A percentile compares a stretch with the other conserved stretches of the same genome.
phyloP scores from a whole-genome alignment of 2,888 invertebrate genomes.

The Drosophila limbata region DNA sequence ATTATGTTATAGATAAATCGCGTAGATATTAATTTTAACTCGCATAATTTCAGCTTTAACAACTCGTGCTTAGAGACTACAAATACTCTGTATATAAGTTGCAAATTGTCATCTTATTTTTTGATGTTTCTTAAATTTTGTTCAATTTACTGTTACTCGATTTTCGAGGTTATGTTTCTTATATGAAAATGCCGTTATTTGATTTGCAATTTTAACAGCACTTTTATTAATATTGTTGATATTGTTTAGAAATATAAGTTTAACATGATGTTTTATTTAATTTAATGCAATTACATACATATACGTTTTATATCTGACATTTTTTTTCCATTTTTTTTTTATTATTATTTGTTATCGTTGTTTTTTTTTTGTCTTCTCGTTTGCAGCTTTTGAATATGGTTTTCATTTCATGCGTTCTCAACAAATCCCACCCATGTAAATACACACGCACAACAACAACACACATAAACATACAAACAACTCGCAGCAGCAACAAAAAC shows the following conservation, averaged over 20 bases:
- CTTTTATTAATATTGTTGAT: not conserved
- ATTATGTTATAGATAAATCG: not conserved
- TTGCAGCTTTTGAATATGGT: conserved; percentile 35
- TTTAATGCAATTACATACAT: conserved; percentile 7
- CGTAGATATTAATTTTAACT: not conserved
- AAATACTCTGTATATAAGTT: conserved; percentile 8
- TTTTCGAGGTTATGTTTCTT: conserved; percentile 7
- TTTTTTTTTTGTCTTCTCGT: conserved; percentile 34
- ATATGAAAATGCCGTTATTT: not conserved
- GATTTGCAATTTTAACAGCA: conserved; percentile 29
- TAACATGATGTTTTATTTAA: conserved; percentile 8
- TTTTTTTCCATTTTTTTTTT: conserved; percentile 10
- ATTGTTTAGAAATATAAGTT: conserved; percentile 7
- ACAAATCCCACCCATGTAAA: conserved; percentile 33
- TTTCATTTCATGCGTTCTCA: conserved; percentile 39
- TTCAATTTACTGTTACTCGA: conserved; percentile 13
- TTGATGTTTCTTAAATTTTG: conserved; percentile 4
- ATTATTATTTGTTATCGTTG: conserved; percentile 7
- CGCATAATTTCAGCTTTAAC: not conserved
- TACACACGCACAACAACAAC: conserved; percentile 16
- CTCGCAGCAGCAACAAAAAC: conserved; percentile 9
- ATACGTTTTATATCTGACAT: conserved; percentile 2
- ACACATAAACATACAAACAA: conserved; percentile 6
- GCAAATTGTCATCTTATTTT: conserved; percentile 4
- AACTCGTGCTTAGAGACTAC: conserved; percentile 5